Conservation (phyloP, 2,113 vertebrate genomes). For the Coptodon bakossiorum region DNA sequence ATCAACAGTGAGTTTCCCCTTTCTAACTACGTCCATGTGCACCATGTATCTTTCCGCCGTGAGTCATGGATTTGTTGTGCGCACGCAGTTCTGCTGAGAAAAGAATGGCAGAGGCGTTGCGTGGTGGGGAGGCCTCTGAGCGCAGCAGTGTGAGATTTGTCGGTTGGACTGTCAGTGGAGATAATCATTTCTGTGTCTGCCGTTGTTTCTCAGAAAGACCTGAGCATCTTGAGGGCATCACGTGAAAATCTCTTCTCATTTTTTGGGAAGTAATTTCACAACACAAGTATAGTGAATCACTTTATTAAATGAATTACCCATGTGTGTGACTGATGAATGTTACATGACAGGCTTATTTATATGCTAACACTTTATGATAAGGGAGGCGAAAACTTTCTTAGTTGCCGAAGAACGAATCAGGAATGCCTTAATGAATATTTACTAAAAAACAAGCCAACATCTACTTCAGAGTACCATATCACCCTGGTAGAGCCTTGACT, state of each 20-base stretch:
- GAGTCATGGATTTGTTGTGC: neutral
- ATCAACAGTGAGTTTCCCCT: constrained; percentile 77
- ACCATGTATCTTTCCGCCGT: neutral
- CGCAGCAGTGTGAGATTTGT: neutral
- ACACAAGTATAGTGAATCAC: constrained; percentile 25
- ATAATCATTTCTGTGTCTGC: constrained; percentile 52
- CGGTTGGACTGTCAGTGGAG: neutral
- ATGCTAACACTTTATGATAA: neutral
- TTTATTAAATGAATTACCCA: neutral
- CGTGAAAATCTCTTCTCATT: constrained; percentile 34
- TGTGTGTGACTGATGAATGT: neutral
- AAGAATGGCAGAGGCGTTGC: neutral
- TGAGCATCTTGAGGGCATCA: constrained; percentile 47
- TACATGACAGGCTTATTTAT: neutral
- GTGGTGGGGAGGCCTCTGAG: neutral
- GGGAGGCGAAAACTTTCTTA: neutral
- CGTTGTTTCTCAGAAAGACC: constrained; percentile 55
- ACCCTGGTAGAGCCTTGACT: neutral
- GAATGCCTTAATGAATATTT: neutral
- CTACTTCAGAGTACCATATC: neutral
- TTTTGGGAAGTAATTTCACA: constrained; percentile 48
- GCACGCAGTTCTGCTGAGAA: constrained; percentile 3
- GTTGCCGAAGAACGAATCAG: neutral
- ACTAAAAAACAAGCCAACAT: neutral
- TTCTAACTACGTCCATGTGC: neutral